Evolutionary conservation across 2,113 vertebrate species (phyloP), one percentile per base, ranked within the genome.

Genomic region (Tachysurus vachellii): DNA sequence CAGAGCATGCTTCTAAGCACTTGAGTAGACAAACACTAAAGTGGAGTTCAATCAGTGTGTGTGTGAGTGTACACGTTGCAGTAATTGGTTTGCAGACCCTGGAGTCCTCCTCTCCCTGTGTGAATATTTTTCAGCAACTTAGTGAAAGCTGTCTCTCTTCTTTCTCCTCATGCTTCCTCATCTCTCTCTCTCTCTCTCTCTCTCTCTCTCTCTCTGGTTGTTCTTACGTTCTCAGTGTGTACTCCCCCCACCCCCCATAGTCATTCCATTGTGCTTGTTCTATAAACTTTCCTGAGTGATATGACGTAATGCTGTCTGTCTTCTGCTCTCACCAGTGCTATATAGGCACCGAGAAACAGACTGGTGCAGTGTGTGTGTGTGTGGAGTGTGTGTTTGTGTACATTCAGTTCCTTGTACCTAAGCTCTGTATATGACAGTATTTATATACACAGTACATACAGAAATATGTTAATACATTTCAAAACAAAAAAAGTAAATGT

Each of bases 1-100:
- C 50, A 85, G 75, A 76, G 59, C 59, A 23, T 79, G 73, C 84
- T 79, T 88, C 83, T 50, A 92, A 92, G 89, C 92, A 91, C 91
- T 93, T 93, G 91, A 92, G 90, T 92, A 87, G 92, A 93, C 68
- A 88, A 93, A 91, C 92, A 90, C 93, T 92, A 90, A 94, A 93
- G 93, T 93, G 71, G 57, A 85, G 59, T 89, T 93, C 92, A 94
- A 91, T 93, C 90, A 90, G 93, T 94, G 92, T 70, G 47, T 82
- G 77, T 75, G 61, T 80, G 61, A 54, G 85, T 66, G 75, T 79
- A 75, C 61, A 66, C 82, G 66, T 44, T 87, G 53, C 70, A 77
- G 80, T 86, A 66, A 82, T 82, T 88, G 84, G 61, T 85, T 83
- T 66, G 59, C 62, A 83, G 36, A 54, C 88, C 64, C 84, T 83